phyloP scores from a whole-genome alignment of 2,113 vertebrate species.

The Phyllostomus hastatus region DNA sequence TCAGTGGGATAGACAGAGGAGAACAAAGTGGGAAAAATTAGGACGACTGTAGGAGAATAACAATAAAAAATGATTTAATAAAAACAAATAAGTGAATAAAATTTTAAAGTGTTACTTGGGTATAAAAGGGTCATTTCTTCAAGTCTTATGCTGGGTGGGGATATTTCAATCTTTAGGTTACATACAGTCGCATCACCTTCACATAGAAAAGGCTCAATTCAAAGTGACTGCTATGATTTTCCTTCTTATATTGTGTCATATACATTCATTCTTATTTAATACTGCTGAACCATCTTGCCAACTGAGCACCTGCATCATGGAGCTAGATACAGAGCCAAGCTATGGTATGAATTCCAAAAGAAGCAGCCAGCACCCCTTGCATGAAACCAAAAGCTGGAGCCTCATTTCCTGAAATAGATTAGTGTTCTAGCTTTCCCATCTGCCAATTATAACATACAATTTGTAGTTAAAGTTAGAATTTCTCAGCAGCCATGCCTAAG shows the following conservation, averaged over 20 bases:
- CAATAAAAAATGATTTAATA: too few relatives aligned
- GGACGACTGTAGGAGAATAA: too few relatives aligned
- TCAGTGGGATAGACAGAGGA: too few relatives aligned
- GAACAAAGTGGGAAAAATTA: too few relatives aligned
- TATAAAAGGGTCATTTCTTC: neutral
- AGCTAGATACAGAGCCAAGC: neutral
- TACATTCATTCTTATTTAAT: neutral
- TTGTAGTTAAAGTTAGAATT: conserved; percentile 62
- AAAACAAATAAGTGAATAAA: too few relatives aligned
- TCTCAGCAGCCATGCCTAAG: conserved; percentile 41
- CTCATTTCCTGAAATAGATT: conserved; percentile 59
- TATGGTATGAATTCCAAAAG: neutral
- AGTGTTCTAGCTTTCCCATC: conserved; percentile 59
- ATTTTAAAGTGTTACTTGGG: neutral
- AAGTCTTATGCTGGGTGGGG: neutral
- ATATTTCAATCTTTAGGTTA: neutral
- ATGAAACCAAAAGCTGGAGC: conserved; percentile 28
- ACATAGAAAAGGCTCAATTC: neutral
- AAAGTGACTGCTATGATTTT: neutral
- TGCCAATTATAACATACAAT: conserved; percentile 61
- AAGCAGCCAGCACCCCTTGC: conserved; percentile 9
- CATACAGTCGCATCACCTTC: neutral
- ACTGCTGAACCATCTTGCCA: neutral
- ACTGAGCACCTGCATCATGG: too few relatives aligned
- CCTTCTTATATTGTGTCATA: neutral